Evolutionary conservation across 2,797 vertebrate genomes (phyloP).

Genomic region (Propithecus deckenii): DNA sequence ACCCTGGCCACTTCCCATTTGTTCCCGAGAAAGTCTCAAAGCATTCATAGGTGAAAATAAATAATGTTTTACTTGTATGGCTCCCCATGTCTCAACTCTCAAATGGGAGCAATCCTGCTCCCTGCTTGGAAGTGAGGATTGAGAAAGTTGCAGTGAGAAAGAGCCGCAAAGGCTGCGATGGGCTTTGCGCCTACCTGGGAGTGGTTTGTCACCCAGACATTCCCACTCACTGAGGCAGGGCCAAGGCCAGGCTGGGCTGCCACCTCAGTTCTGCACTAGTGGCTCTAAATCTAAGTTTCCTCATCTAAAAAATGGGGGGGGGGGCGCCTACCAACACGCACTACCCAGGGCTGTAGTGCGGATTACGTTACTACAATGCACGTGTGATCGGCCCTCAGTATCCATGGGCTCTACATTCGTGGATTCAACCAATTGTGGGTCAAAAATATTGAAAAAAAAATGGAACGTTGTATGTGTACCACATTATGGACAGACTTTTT

Average conservation of each 20-base stretch:
- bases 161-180: rapidly evolving
- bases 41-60: not conserved
- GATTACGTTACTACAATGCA: not conserved
- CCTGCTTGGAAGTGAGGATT: not conserved
- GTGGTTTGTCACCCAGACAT: rapidly evolving
- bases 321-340: not conserved
- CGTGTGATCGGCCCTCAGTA: not conserved
- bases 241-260: not conserved
- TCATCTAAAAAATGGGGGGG: not conserved
- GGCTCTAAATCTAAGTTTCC: not conserved
- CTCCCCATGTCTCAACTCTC: not conserved
- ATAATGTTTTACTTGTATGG: not conserved
- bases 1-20: not conserved
- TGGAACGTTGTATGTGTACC: not conserved
- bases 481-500: not conserved
- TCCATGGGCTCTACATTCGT: not conserved
- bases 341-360: not conserved
- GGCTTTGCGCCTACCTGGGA: rapidly evolving
- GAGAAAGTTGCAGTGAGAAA: not conserved
- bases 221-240: not conserved
- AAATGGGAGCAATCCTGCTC: not conserved
- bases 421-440: not conserved
- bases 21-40: not conserved
- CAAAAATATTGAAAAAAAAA: not conserved
- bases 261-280: not conserved